Conservation (phyloP, 1,140 invertebrate genomes). For the Stegodyphus dumicola region DNA sequence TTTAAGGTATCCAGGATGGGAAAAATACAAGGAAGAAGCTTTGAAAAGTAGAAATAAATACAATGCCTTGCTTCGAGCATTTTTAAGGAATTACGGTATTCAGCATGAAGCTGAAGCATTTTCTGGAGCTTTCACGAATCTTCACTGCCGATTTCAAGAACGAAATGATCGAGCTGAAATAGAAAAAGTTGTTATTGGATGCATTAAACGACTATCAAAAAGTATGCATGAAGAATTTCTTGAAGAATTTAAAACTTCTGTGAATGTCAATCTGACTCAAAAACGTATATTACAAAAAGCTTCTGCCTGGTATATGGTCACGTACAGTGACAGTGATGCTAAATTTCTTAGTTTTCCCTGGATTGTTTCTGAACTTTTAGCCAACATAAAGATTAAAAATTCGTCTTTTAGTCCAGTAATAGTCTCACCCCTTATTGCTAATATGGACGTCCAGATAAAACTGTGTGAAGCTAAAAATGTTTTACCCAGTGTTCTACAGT, state of each 20-base stretch:
- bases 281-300: slow-evolving; percentile 21
- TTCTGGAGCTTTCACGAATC: slow-evolving; percentile 51
- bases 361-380: slow-evolving; percentile 12
- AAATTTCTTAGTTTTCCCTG: slow-evolving; percentile 40
- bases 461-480: background rate
- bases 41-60: slow-evolving; percentile 58
- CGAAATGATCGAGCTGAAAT: slow-evolving; percentile 27
- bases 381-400: background rate
- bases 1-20: slow-evolving; percentile 59
- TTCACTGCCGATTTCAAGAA: slow-evolving; percentile 22
- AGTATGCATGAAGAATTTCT: slow-evolving; percentile 4
- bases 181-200: slow-evolving; percentile 16
- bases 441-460: slow-evolving; percentile 1
- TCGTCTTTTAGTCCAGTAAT: background rate
- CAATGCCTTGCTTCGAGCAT: slow-evolving; percentile 48
- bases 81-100: slow-evolving; percentile 64
- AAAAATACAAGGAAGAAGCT: slow-evolving; percentile 60
- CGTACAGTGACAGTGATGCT: background rate
- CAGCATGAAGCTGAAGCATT: slow-evolving; percentile 59
- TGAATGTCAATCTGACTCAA: no score
- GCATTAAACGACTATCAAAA: slow-evolving; percentile 3
- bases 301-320: slow-evolving; percentile 45
- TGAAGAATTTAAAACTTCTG: slow-evolving; percentile 1
- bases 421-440: background rate
- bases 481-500: background rate